Evolutionary conservation across 2,797 vertebrate species (phyloP).

Genomic region (Pelodytes ibericus): DNA sequence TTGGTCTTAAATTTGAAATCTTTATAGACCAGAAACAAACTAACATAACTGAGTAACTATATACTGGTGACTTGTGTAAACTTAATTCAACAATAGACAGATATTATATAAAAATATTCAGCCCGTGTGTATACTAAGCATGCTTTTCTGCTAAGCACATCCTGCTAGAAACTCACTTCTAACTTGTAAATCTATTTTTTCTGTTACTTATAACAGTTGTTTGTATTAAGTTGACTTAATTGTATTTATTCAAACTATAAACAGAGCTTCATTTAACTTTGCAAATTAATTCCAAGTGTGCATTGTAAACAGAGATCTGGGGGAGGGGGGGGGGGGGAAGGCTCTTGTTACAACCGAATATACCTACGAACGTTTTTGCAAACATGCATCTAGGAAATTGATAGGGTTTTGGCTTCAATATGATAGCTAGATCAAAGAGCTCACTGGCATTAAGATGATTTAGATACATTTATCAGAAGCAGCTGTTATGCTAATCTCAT

Average conservation of each 20-base stretch:
- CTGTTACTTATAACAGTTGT: slow-evolving; percentile 2
- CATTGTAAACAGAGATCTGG: background rate
- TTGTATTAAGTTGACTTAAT: slow-evolving; percentile 11
- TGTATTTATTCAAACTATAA: slow-evolving; percentile 8
- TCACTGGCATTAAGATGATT: slow-evolving; percentile 80
- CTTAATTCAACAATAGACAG: too few species aligned
- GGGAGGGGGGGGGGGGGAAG: too few species aligned
- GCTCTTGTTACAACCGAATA: background rate
- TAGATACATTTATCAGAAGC: slow-evolving; percentile 92
- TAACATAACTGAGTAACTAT: too few species aligned
- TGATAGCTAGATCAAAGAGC: slow-evolving; percentile 83
- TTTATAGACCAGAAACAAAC: too few species aligned
- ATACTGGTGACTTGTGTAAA: too few species aligned
- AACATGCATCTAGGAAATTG: slow-evolving; percentile 71
- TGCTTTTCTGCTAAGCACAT: background rate
- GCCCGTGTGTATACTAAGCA: background rate
- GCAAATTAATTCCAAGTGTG: slow-evolving; percentile 1
- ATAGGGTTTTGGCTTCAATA: slow-evolving; percentile 72
- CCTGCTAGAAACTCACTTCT: background rate
- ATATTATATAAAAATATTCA: background rate
- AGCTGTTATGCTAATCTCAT: slow-evolving; percentile 94
- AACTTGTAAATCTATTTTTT: too few species aligned
- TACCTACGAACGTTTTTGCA: slow-evolving; percentile 68
- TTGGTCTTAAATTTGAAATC: too few species aligned
- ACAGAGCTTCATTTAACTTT: slow-evolving; percentile 7